Evolutionary conservation across 1,140 invertebrate species (phyloP), one percentile per base, ranked within the genome.

Genomic region (Ostrea edulis): DNA sequence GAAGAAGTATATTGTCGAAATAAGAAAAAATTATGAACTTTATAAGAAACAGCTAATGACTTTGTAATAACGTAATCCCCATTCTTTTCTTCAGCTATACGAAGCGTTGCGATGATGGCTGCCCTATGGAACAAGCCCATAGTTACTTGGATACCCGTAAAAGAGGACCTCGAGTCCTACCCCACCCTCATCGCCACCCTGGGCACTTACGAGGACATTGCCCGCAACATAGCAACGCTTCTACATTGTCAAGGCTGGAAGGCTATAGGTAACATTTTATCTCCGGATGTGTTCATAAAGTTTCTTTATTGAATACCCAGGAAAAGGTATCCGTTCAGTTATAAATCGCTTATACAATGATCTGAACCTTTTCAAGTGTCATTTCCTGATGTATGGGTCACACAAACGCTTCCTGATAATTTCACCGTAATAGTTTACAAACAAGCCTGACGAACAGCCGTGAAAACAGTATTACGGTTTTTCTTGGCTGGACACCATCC

Each of bases 81-180:
- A 29, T 53, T 77, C 9, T 35, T 55, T 62, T 77, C 52, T 85
- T 29, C 17, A 89, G 88, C 86, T 20, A 87, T 89, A 35, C 51
- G 77, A 8, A 82, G 86, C 35, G 65, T 89, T 25, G 86, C 82
- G 7, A 84, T 85, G 55, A 71, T 87, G 44, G 88, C 86, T 0
- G 82, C 82, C 29, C 14, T 65, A 0, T 87, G 86, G 88, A 82
- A 62, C 0, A 85, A 87, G 11, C 83, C 86, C 3, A 68, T 89
- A 12, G n/a, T 89, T 0, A 89, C 86, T 9, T 89, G 88, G 88
- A 89, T 83, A 7, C 88, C 88, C 52, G 81, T 84, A n/a, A 86
- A 87, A 11, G 83, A 87, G 53, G 68, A 52, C 5, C 4, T 82
- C 0, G 35, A 29, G 8, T 58, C 86, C 22, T 84, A 25, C 17